Percentiles rank a stretch among this genome's conserved stretches.
Evolutionary conservation across 2,113 vertebrate species (phyloP).

Genomic region (Aegithalos caudatus): DNA sequence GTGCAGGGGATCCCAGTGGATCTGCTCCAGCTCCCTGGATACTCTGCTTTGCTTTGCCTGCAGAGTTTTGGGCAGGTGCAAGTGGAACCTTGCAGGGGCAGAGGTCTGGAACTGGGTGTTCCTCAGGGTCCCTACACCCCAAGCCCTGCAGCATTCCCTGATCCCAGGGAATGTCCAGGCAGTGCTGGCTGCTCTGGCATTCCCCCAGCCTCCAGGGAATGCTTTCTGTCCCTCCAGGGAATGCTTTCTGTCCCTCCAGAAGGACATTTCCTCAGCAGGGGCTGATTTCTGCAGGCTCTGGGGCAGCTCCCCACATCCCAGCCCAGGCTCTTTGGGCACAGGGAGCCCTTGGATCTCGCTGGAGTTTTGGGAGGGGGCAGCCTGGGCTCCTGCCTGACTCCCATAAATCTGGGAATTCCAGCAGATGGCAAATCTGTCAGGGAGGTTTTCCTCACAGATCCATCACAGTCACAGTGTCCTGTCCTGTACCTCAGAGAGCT

Average conservation of each 20-base stretch:
- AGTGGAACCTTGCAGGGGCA: neutral
- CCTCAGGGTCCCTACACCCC: rapidly evolving
- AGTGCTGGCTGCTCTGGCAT: neutral
- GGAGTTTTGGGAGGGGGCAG: neutral
- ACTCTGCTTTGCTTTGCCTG: neutral
- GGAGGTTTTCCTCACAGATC: neutral
- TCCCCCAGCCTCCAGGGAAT: neutral
- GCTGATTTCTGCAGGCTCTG: neutral
- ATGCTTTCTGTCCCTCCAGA: neutral
- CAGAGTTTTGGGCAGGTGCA: neutral
- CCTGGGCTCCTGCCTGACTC: neutral
- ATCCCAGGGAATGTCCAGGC: neutral
- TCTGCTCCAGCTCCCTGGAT: neutral
- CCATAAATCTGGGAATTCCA: neutral
- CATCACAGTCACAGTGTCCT: neutral
- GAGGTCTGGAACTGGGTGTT: neutral
- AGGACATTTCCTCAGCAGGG: neutral
- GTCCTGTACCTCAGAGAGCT: neutral
- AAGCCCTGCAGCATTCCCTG: rapidly evolving
- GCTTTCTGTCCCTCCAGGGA: neutral
- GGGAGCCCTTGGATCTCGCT: neutral
- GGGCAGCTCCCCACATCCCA: neutral
- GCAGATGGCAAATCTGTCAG: neutral
- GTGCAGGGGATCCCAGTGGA: neutral
- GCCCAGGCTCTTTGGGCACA: neutral